Base-by-base conservation (phyloP, 2,113 vertebrate species). In the Danionella cerebrum region DNA sequence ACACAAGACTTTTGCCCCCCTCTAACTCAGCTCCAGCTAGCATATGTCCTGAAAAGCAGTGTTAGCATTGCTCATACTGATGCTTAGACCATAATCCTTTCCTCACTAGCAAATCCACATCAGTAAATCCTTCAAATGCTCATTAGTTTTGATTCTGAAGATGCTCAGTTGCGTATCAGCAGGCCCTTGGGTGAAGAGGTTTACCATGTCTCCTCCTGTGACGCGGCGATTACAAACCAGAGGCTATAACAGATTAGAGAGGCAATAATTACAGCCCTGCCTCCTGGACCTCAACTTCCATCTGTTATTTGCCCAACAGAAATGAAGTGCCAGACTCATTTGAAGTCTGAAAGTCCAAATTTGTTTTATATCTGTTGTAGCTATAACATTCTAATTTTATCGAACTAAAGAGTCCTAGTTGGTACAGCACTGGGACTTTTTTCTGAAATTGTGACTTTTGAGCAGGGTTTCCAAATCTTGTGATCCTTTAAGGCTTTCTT, bases 61-160 rank as follows among this genome's bases (percentile, higher is more conserved):
- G 63, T 72, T 66, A 66, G 45, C 45, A 19, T 33, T 39, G 69
- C 29, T 65, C 59, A 22, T 18, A 14, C 33, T 62, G 38, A 22
- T 25, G 19, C 33, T 21, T 5, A 60, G 11, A 12, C 41, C 31
- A 11, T 50, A 25, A 48, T 38, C 41, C 4, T 39, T 48, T 25
- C 35, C 11, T 45, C 24, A 7, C 6, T 11, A 14, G 14, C 22
- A 33, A 12, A 57, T 7, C 51, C 25, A 18, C 27, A 24, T 11
- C 5, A 27, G 3, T 42, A 41, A 42, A 42, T 59, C 55, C 21
- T 27, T 41, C 25, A 45, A 31, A 60, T 60, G 31, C 24, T 60
- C 38, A 44, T 29, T 18, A 59, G 25, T 44, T 59, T 42, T 59
- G 9, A 6, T 33, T 9, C 55, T 21, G 38, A 24, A 29, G 22